These are phyloP conservation scores for Oligia strigilis DNA, from an alignment of 2,888 invertebrate genomes.

Conservation along the genomic window DNA sequence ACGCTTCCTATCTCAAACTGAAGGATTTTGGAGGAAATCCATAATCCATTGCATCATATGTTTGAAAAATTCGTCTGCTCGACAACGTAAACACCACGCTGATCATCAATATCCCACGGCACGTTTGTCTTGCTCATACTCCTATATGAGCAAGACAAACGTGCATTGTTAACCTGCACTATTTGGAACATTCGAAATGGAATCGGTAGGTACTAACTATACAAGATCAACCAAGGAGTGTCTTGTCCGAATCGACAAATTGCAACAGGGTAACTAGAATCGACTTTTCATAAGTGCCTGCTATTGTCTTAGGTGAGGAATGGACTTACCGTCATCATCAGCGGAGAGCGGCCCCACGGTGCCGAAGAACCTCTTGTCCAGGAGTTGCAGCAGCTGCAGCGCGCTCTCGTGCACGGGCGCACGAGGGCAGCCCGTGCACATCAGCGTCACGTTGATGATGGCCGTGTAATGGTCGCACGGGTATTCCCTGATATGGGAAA, in stretches of 20 bases:
- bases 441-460: slow-evolving; percentile 98
- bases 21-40: neutral
- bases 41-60: neutral
- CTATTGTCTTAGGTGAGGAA: neutral
- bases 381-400: slow-evolving; percentile 96
- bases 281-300: neutral
- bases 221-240: neutral
- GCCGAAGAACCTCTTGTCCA: slow-evolving; percentile 99
- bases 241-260: neutral
- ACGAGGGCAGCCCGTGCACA: slow-evolving; percentile 98
- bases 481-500: slow-evolving; percentile 93
- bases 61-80: neutral
- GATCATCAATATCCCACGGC: neutral
- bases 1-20: neutral
- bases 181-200: neutral
- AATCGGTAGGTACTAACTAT: neutral
- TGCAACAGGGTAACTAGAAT: neutral
- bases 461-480: slow-evolving; percentile 99
- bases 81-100: neutral
- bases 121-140: neutral
- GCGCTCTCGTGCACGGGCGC: slow-evolving; percentile 98
- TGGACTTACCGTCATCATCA: slow-evolving; percentile 93
- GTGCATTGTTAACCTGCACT: neutral
- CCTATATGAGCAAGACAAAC: too few species aligned
- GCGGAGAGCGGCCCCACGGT: slow-evolving; percentile 92